Evolutionary conservation across 2,888 invertebrate genomes (phyloP).

Genomic region (Isoperla grammatica): DNA sequence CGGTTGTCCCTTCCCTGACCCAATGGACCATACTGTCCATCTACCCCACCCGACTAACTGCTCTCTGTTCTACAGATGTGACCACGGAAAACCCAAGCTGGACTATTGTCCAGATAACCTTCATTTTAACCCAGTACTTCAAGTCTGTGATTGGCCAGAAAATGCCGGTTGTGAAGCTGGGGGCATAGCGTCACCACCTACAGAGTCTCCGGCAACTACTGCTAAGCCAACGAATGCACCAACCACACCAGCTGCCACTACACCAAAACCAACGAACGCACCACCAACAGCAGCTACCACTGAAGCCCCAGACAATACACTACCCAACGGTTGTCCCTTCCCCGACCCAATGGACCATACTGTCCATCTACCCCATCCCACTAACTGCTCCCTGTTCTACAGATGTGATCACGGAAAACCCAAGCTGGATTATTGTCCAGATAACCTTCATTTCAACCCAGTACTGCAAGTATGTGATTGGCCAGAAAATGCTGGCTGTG

Average conservation of each 20-base stretch:
- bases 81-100: conserved; percentile 30
- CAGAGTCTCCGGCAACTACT: no score
- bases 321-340: conserved; percentile 11
- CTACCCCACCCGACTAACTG: conserved; percentile 18
- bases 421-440: no score
- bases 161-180: conserved; percentile 25
- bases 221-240: no score
- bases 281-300: no score
- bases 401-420: conserved; percentile 14
- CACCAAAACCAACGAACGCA: not conserved
- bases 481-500: no score
- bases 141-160: conserved; percentile 34
- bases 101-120: conserved; percentile 30
- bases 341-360: no score
- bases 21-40: no score
- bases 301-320: not conserved
- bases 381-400: no score
- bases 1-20: conserved; percentile 2
- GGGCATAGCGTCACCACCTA: no score
- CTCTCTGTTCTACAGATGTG: conserved; percentile 31
- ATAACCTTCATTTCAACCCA: no score
- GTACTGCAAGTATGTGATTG: conserved; percentile 8
- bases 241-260: no score
- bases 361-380: not conserved
- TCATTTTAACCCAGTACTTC: conserved; percentile 31